A percentile compares a stretch with the other conserved stretches of the same genome.
phyloP scores from a whole-genome alignment of 2,888 invertebrate species.

The Physocephala rufipes region DNA sequence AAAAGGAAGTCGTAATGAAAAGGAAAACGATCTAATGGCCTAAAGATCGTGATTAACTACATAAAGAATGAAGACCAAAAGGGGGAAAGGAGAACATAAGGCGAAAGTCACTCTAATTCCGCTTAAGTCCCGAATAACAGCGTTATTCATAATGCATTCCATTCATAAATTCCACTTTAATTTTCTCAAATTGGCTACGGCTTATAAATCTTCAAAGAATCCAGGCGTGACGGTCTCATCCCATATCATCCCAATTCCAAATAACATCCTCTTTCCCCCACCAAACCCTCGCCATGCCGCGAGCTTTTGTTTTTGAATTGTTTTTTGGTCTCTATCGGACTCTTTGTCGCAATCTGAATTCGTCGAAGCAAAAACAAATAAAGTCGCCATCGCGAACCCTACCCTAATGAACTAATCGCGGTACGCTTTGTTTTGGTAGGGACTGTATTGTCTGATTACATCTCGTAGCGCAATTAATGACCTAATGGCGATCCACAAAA shows the following conservation, averaged over 20 bases:
- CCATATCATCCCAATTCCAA: neutral
- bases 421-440: neutral
- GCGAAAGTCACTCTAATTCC: constrained; percentile 6
- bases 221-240: constrained; percentile 31
- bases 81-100: neutral
- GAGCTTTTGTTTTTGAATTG: no score
- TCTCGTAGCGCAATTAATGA: no score
- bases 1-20: no score
- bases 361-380: neutral
- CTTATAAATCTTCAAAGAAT: constrained; percentile 61
- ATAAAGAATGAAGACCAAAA: neutral
- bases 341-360: neutral
- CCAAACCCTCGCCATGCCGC: no score
- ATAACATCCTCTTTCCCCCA: no score
- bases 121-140: no score
- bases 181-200: constrained; percentile 63
- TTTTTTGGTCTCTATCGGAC: no score
- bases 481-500: no score
- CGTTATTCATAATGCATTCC: no score
- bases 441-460: no score
- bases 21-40: neutral
- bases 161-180: constrained; percentile 63
- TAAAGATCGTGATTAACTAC: neutral
- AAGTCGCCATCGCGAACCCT: neutral
- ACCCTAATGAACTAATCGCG: constrained; percentile 4